Evolutionary conservation across 2,113 vertebrate species (phyloP).

Genomic region (Pluvialis apricaria): DNA sequence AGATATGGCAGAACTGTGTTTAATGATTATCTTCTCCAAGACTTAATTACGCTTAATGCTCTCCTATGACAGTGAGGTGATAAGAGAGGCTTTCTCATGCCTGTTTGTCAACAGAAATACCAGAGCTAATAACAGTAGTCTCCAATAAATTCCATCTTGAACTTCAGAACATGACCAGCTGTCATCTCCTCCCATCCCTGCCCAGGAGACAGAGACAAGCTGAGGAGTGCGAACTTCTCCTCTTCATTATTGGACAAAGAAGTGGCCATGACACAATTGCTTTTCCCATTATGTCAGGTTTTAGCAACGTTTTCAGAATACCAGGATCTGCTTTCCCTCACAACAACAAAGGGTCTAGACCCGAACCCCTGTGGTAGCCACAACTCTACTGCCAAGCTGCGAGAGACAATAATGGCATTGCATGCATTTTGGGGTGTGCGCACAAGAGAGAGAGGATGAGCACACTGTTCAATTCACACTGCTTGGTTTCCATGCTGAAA

Average conservation of each 20-base stretch:
- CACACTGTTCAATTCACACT: background rate
- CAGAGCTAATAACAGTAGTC: background rate
- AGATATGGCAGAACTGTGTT: background rate
- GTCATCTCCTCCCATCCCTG: background rate
- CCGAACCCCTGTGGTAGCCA: background rate
- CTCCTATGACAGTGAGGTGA: background rate
- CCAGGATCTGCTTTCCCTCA: background rate
- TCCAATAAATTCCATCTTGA: conserved; percentile 22
- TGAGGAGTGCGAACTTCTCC: background rate
- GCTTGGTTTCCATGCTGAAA: conserved; percentile 24
- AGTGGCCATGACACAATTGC: background rate
- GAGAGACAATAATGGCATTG: background rate
- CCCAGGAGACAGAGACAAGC: background rate
- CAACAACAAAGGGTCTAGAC: background rate
- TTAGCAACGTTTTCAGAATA: background rate
- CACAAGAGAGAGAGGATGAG: background rate
- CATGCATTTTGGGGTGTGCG: background rate
- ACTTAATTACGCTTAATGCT: conserved; percentile 36
- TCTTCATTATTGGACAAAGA: background rate
- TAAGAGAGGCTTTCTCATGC: background rate
- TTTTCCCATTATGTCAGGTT: background rate
- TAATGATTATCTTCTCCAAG: background rate
- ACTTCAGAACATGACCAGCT: background rate
- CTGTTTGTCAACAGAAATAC: conserved; percentile 15
- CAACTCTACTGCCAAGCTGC: background rate